A percentile compares a stretch with the other conserved stretches of the same genome.
Conservation (phyloP, 2,888 invertebrate genomes). For the Polydesmus complanatus region DNA sequence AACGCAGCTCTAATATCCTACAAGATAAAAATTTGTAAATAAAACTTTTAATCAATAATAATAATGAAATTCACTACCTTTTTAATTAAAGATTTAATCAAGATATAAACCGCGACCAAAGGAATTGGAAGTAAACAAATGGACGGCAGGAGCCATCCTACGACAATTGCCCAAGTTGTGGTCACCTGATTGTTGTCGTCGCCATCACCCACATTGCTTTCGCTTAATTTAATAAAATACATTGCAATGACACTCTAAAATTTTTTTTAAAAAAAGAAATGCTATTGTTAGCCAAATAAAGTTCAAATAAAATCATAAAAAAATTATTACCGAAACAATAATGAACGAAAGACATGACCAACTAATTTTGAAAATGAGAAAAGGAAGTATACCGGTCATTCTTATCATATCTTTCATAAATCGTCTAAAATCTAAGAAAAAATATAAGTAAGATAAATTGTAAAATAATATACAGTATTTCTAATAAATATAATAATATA, state of each 20-base stretch:
- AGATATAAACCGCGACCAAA: neutral
- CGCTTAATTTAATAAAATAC: constrained; percentile 1
- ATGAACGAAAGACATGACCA: constrained; percentile 34
- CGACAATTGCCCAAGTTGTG: neutral
- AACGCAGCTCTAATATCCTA: constrained; percentile 6
- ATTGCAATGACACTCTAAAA: constrained; percentile 1
- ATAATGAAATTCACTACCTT: neutral
- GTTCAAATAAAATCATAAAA: neutral
- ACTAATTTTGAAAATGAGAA: constrained; percentile 33
- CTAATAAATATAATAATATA: constrained; percentile 1
- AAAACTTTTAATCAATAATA: neutral
- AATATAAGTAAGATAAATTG: neutral
- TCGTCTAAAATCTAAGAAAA: constrained; percentile 11
- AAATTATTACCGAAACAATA: too few relatives aligned
- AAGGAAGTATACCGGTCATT: constrained; percentile 27
- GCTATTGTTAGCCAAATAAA: neutral
- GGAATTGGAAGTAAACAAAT: constrained; percentile 6
- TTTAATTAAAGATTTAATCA: neutral
- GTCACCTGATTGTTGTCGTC: neutral
- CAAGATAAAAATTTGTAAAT: neutral
- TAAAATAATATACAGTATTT: neutral
- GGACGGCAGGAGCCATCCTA: constrained; percentile 4
- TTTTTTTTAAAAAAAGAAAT: neutral
- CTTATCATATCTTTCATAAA: constrained; percentile 27
- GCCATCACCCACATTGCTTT: neutral